Evolutionary conservation across 2,888 invertebrate genomes (phyloP), one percentile per base, ranked within the genome.

Genomic region (Craniophora ligustri): DNA sequence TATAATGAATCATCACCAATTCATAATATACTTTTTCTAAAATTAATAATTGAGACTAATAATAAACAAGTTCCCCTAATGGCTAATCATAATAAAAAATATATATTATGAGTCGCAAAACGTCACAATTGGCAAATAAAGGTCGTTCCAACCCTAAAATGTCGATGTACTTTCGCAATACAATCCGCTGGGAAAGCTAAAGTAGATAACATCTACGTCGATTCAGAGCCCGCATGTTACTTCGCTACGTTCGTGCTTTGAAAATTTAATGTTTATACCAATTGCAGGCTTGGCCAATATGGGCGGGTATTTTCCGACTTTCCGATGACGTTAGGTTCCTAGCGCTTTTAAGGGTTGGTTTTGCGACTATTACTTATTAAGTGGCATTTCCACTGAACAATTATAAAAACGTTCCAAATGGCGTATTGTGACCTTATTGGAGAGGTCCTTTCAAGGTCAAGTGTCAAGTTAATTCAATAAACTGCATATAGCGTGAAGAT

Each of bases 191-290:
- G 26, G 44, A 48, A 67, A 44, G 18, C 46, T 35, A 34, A 46
- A 42, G 10, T 46, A 54, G 59, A 67, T 67, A 67, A 28, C 14
- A 74, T 68, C 63, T 58, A 58, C 40, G 28, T 50, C 23, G 30
- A 55, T 53, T 36, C 16, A 40, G 23, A 36, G 36, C 76, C 76
- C 76, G 75, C 70, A 72, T 76, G 38, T 39, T 44, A 31, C 46
- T 21, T 32, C 34, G n/a, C 5, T 40, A 34, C 19, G 50, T 47
- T 67, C 70, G 73, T 76, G 76, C 42, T 63, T 47, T 65, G 76
- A 67, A 76, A 66, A 36, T 55, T 60, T 69, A 65, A 67, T 67
- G 48, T 50, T 47, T 23, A 31, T 19, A 21, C 21, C 38, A 28
- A 32, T 46, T 57, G 51, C 49, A 53, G 21, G 36, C 18, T 41